Base-by-base conservation (phyloP, 53 echinoderm and acorn worm genomes). In the Pentamera pediparva region DNA sequence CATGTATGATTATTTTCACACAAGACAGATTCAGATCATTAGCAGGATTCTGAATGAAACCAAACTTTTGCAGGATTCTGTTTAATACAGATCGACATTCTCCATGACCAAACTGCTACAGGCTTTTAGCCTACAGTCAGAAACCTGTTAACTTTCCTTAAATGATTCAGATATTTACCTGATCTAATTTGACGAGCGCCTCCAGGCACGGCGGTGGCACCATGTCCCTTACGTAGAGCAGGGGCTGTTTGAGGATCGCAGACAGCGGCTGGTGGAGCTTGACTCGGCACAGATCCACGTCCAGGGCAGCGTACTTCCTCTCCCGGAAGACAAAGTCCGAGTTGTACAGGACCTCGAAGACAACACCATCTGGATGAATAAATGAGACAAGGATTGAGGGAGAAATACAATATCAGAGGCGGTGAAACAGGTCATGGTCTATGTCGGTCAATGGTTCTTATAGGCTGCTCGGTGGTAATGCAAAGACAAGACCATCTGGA, bases 171-270 rank as follows among this genome's bases (percentile, higher is more conserved):
- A 25, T 4, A 20, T 62, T 57, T 60, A 96, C 98, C 91, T 91
- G 81, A 62, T 96, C 91, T 12, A 96, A 77, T 77, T 83, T 96
- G 74, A 89, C 82, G 53, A 96, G 71, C 5, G 98, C 98, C 56
- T 96, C 83, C 28, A 96, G 75, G 59, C 96, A 95, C 4, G 83
- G 91, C 32, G 72, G 79, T 5, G 98, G 98, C 27, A 96, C 91
- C 98, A 96, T 96, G 75, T 96, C 98, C 61, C 98, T 82, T 63
- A 91, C 86, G 60, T 96, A 96, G 37, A 96, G 78, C 65, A 96
- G 41, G 10, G 98, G 98, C 74, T 96, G 98, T 70, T 89, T 82
- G 33, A 96, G 83, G 24, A 96, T 91, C 15, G 83, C 81, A 6
- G 91, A 88, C 35, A 96, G 64, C 11, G 98, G 98, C 48, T 96